A percentile compares a stretch with the other conserved stretches of the same genome.
Conservation (phyloP, 2,888 invertebrate species). For the Bedellia somnulentella region DNA sequence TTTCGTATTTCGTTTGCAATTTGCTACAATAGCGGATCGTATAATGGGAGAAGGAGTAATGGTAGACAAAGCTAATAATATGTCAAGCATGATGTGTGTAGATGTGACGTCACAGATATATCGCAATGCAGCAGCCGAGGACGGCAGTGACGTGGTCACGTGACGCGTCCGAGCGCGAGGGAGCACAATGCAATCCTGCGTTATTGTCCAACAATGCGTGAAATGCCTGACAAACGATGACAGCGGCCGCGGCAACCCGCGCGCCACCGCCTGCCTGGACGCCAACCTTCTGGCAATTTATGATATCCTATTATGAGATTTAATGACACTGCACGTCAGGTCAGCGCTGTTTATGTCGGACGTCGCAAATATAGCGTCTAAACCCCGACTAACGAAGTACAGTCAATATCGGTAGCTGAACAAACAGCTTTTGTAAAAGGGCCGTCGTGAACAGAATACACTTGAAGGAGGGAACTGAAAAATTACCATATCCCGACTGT, state of each 20-base stretch:
- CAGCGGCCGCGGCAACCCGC: slow-evolving; percentile 38
- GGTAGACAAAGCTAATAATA: not conserved
- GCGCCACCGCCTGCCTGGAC: slow-evolving; percentile 26
- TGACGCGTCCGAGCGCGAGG: slow-evolving; percentile 22
- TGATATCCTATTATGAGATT: slow-evolving; percentile 60
- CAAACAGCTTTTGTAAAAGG: slow-evolving; percentile 4
- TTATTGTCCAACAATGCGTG: slow-evolving; percentile 61
- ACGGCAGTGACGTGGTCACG: slow-evolving; percentile 23
- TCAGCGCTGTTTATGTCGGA: slow-evolving; percentile 30
- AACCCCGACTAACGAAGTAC: too few relatives aligned
- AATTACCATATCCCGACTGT: slow-evolving; percentile 46
- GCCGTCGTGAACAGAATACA: slow-evolving; percentile 28
- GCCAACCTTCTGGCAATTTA: slow-evolving; percentile 54
- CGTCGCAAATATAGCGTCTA: slow-evolving; percentile 25
- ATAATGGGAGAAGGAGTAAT: not conserved
- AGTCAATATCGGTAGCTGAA: slow-evolving; percentile 4
- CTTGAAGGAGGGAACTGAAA: slow-evolving; percentile 27
- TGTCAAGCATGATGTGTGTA: slow-evolving; percentile 9
- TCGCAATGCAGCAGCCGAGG: slow-evolving; percentile 1
- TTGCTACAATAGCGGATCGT: not conserved
- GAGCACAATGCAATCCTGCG: slow-evolving; percentile 21
- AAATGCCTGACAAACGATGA: slow-evolving; percentile 63
- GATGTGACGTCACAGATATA: slow-evolving; percentile 5
- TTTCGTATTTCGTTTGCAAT: too few relatives aligned
- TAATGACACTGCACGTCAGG: slow-evolving; percentile 54